These are phyloP conservation scores for Eutrigla gurnardus DNA, from an alignment of 2,797 vertebrate species.

Conservation along the genomic window DNA sequence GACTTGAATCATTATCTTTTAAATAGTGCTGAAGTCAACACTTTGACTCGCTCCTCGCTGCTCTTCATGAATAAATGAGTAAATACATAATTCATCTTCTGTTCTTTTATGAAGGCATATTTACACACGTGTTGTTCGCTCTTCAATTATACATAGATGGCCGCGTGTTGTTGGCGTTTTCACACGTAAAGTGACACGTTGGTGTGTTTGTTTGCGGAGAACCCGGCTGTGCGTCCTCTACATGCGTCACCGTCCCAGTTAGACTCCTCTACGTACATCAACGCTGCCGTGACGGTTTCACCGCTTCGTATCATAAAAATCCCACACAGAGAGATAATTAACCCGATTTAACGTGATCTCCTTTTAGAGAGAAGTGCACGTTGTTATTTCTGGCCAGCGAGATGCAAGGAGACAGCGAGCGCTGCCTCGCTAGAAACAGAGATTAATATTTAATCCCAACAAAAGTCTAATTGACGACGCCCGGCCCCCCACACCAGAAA, in stretches of 20 bases:
- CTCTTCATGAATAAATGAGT: slow-evolving; percentile 64
- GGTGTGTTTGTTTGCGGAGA: slow-evolving; percentile 5
- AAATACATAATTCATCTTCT: slow-evolving; percentile 46
- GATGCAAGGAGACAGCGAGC: slow-evolving; percentile 52
- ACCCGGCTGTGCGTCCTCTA: slow-evolving; percentile 8
- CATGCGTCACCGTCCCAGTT: slow-evolving; percentile 23
- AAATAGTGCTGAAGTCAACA: slow-evolving; percentile 49
- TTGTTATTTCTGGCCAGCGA: slow-evolving; percentile 33
- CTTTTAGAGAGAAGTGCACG: slow-evolving; percentile 24
- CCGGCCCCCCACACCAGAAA: slow-evolving; percentile 28
- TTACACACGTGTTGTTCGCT: slow-evolving; percentile 16
- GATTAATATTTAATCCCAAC: slow-evolving; percentile 78
- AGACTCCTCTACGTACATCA: slow-evolving; percentile 37
- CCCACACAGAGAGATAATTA: slow-evolving; percentile 52
- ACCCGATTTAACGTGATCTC: slow-evolving; percentile 52
- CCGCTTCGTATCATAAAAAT: slow-evolving; percentile 39
- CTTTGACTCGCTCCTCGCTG: slow-evolving; percentile 50
- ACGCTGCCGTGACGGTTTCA: slow-evolving; percentile 35
- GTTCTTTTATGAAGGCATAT: slow-evolving; percentile 23
- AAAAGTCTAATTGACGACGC: slow-evolving; percentile 73
- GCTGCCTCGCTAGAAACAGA: slow-evolving; percentile 40
- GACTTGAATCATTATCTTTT: no score
- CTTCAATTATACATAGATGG: slow-evolving; percentile 31
- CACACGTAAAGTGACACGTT: slow-evolving; percentile 2
- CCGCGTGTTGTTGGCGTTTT: slow-evolving; percentile 25